Evolutionary conservation across 2,113 vertebrate genomes (phyloP).

Genomic region (Brachyhypopomus occidentalis): DNA sequence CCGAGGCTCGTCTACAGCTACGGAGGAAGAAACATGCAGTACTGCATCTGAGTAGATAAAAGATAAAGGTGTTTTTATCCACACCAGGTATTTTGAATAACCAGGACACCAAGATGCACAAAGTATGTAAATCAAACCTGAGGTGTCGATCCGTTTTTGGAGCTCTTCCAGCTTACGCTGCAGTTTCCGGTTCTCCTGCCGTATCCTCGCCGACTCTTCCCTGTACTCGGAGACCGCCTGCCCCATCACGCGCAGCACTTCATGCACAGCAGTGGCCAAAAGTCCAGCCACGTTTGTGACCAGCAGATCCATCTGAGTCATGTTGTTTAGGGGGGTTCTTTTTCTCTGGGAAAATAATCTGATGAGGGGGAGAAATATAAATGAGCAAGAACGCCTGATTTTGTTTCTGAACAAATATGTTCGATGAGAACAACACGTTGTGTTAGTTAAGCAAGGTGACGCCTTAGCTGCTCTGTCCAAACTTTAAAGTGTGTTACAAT

Average conservation of each 20-base stretch:
- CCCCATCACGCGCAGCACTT: constrained; percentile 52
- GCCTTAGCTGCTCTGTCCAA: no score
- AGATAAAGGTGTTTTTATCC: neutral
- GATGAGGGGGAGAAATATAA: neutral
- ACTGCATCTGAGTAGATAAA: constrained; percentile 12
- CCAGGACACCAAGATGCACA: neutral
- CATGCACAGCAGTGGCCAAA: constrained; percentile 46
- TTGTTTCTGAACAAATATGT: no score
- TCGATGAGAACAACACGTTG: no score
- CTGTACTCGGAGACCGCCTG: constrained; percentile 47
- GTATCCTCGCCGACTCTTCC: constrained; percentile 32
- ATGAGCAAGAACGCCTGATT: neutral
- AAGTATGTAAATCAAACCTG: constrained; percentile 10
- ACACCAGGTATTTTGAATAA: neutral
- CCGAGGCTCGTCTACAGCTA: constrained; percentile 4
- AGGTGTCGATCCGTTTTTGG: neutral
- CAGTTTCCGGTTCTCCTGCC: constrained; percentile 45
- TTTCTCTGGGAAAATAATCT: neutral
- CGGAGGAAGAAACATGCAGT: constrained; percentile 27
- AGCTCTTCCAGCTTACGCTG: constrained; percentile 44
- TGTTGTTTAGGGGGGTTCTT: neutral
- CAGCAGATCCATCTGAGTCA: constrained; percentile 51
- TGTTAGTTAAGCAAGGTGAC: no score
- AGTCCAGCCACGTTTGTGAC: constrained; percentile 47
- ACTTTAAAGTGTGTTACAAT: no score